Conservation (phyloP, 2,113 vertebrate genomes). For the Columba livia region DNA sequence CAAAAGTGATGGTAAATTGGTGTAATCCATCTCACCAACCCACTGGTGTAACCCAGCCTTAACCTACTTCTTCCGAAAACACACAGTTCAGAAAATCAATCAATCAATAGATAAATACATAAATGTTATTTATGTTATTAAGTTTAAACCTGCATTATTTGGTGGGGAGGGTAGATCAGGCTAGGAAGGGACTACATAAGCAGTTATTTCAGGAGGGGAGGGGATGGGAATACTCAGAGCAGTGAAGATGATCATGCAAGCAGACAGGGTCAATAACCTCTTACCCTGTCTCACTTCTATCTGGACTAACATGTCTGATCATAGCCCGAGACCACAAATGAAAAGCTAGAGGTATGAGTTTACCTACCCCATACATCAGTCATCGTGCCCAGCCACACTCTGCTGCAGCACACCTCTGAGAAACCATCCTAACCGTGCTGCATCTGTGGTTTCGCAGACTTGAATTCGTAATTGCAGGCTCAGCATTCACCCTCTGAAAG, state of each 20-base stretch:
- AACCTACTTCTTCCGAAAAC: neutral
- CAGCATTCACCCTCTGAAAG: neutral
- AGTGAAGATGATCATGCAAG: neutral
- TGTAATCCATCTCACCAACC: neutral
- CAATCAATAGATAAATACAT: neutral
- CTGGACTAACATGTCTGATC: neutral
- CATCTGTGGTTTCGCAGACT: neutral
- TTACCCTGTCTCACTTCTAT: neutral
- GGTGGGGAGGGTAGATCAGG: neutral
- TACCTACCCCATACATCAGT: neutral
- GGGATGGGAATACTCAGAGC: neutral
- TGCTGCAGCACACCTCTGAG: neutral
- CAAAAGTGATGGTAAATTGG: neutral
- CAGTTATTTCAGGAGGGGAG: neutral
- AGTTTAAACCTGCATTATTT: neutral
- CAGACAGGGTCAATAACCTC: neutral
- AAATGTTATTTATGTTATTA: neutral
- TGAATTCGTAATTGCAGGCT: conserved; percentile 3
- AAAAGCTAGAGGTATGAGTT: neutral
- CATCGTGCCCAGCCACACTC: neutral
- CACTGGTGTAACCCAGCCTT: neutral
- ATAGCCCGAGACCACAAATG: neutral
- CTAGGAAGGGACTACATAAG: neutral
- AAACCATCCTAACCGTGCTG: neutral
- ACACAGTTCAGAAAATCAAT: neutral